Percentiles rank a stretch among this genome's conserved stretches.
Conservation (phyloP, 1,140 invertebrate genomes). For the Heliconius himera region DNA sequence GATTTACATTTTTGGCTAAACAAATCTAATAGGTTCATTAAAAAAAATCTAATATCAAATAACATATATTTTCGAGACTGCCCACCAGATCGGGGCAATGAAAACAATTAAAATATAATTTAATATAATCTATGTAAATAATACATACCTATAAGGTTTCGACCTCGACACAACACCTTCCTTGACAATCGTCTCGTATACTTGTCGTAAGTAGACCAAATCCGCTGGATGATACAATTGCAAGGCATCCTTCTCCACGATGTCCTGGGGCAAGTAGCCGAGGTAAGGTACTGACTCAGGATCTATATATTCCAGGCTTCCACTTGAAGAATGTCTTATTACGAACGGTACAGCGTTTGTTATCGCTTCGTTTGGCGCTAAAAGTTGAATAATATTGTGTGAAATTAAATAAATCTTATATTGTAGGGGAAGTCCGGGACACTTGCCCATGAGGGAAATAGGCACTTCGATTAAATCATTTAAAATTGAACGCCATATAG, state of each 20-base stretch:
- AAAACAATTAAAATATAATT: no score
- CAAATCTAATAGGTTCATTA: no score
- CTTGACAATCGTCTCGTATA: slow-evolving; percentile 90
- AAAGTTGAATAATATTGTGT: slow-evolving; percentile 35
- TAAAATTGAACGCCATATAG: no score
- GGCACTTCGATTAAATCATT: no score
- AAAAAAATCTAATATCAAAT: no score
- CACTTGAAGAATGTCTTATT: slow-evolving; percentile 89
- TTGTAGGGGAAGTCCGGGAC: no score
- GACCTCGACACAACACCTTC: slow-evolving; percentile 85
- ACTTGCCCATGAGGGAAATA: no score
- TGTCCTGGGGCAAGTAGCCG: slow-evolving; percentile 94
- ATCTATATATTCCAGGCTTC: slow-evolving; percentile 89
- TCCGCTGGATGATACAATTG: slow-evolving; percentile 95
- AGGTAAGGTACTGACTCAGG: slow-evolving; percentile 89
- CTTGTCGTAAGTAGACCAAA: slow-evolving; percentile 88
- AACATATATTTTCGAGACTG: no score
- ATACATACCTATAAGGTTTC: slow-evolving; percentile 84
- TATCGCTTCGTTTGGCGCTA: slow-evolving; percentile 85
- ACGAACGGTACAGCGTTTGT: slow-evolving; percentile 82
- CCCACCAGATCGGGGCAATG: no score
- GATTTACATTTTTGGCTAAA: no score
- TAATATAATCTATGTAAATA: background rate
- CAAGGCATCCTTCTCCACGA: slow-evolving; percentile 90
- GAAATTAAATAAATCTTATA: background rate